Evolutionary conservation across 2,797 vertebrate species (phyloP).

Genomic region (Mareca strepera): DNA sequence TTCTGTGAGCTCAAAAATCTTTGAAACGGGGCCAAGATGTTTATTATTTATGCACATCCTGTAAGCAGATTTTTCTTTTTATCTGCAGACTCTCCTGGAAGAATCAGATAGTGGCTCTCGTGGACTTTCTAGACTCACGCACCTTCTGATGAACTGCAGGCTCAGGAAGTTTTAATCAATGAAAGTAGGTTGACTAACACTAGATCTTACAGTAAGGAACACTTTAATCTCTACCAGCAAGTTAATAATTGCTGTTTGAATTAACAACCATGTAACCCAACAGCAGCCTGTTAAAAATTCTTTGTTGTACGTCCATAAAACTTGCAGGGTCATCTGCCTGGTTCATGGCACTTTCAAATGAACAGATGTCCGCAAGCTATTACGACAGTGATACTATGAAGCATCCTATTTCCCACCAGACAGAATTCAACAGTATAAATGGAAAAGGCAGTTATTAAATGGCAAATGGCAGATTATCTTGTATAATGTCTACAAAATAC

Average conservation of each 20-base stretch:
- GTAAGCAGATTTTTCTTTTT: neutral
- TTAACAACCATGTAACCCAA: neutral
- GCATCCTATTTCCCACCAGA: neutral
- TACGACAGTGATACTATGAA: neutral
- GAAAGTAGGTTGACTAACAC: neutral
- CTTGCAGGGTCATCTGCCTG: neutral
- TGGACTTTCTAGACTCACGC: fast-evolving
- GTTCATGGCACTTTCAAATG: neutral
- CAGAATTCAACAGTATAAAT: neutral
- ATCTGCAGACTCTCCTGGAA: neutral
- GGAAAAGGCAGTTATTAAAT: neutral
- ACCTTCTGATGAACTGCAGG: neutral
- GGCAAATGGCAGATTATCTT: neutral
- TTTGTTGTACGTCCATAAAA: neutral
- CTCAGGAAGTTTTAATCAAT: neutral
- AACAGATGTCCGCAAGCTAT: neutral
- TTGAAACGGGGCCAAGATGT: neutral
- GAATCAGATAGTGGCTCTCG: neutral
- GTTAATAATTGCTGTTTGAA: neutral
- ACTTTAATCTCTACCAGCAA: neutral
- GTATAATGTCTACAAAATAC: neutral
- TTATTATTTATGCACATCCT: neutral
- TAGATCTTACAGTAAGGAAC: neutral
- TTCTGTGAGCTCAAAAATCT: neutral
- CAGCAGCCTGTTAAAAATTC: neutral